Conservation (phyloP, 2,888 invertebrate species). For the Sepiola atlantica region DNA sequence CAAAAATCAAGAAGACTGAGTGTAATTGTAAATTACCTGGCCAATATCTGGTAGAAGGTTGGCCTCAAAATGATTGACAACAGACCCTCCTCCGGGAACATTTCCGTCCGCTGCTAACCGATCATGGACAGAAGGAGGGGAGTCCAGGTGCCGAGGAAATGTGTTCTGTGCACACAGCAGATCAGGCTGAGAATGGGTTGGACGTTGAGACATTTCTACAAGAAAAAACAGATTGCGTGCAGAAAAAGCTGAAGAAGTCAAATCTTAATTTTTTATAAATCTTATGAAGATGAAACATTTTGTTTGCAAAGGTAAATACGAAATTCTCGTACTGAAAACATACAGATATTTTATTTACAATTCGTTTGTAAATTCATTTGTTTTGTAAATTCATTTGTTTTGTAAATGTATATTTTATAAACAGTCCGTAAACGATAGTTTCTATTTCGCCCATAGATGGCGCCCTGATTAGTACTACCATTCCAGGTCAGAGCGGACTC, state of each 20-base stretch:
- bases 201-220: slow-evolving; percentile 49
- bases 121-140: slow-evolving; percentile 43
- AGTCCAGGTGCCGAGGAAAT: slow-evolving; percentile 61
- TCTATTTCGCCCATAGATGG: too few species aligned
- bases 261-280: not conserved
- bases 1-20: not conserved
- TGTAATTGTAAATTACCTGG: slow-evolving; percentile 36
- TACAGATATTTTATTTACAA: too few species aligned
- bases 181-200: slow-evolving; percentile 61
- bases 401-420: too few species aligned
- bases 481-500: too few species aligned
- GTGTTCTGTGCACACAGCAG: slow-evolving; percentile 67
- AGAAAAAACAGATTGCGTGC: not conserved
- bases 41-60: slow-evolving; percentile 46
- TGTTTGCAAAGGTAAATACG: not conserved
- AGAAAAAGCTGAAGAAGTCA: not conserved
- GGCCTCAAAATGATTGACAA: slow-evolving; percentile 49
- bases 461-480: too few species aligned
- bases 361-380: too few species aligned
- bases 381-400: too few species aligned
- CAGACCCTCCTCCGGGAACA: slow-evolving; percentile 48
- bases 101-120: slow-evolving; percentile 37
- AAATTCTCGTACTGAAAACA: too few species aligned
- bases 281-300: not conserved
- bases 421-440: too few species aligned